Base-by-base conservation (phyloP, 2,888 invertebrate genomes). In the Pyrochroa serraticornis region DNA sequence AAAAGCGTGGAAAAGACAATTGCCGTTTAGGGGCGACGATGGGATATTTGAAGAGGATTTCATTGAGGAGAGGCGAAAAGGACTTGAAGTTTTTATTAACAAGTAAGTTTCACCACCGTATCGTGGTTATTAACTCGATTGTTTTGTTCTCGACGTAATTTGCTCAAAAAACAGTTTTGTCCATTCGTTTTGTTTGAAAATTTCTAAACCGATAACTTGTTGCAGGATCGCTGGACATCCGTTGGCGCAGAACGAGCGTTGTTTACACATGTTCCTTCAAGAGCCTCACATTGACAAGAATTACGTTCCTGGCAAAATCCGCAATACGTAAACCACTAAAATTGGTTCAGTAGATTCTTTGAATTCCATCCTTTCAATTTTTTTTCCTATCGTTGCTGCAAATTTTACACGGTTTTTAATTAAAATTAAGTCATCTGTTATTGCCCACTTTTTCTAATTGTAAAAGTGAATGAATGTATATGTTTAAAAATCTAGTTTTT, bases 1-100 rank as follows among this genome's bases (percentile, higher is more conserved):
- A 10, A 99, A 99, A 84, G 98, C 99, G 6, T 90, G 97, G 88
- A 98, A 98, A 81, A 86, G 97, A 76, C 98, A 98, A 80, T 87
- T 99, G 81, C 99, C 99, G 12, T 99, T 99, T 82, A 87, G 99
- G 65, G 92, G 94, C 8, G 99, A 99, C 77, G 99, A 99, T 82
- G 99, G 99, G 50, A 95, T 99, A 74, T 99, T 96, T 80, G 99
- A 99, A 80, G 98, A 99, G 76, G 97, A 95, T 75, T 99, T 99
- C 79, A 98, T 99, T 75, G 99, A 99, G 80, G 97, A 98, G 71
- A 88, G 99, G 73, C 89, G 97, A 80, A 97, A 97, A 86, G 97
- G 91, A 64, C 84, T 99, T 73, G 99, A 99, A 86, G 87, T 91
- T 75, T 99, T 99, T 82, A 92, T 99, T 72, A 99, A 99, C 83